A percentile compares a stretch with the other conserved stretches of the same genome.
phyloP scores from a whole-genome alignment of 2,888 invertebrate genomes.

The Parascotia fuliginaria region DNA sequence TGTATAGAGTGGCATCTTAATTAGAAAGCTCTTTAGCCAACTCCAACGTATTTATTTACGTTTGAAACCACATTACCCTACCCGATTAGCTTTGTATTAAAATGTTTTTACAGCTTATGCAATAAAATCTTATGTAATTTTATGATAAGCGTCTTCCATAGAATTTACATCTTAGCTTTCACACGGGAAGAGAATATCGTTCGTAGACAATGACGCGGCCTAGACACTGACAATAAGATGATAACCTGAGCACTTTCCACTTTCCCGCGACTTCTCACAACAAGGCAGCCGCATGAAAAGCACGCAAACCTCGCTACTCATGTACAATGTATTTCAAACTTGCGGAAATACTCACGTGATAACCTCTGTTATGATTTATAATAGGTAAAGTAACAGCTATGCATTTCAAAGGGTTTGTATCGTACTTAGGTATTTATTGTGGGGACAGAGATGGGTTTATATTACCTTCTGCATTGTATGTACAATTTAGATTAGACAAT shows the following conservation, averaged over 20 bases:
- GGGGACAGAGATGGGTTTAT: too few relatives aligned
- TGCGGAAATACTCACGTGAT: constrained; percentile 8
- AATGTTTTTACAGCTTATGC: constrained; percentile 8
- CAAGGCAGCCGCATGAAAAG: constrained; percentile 58
- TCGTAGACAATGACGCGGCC: constrained; percentile 66
- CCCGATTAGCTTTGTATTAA: constrained; percentile 8
- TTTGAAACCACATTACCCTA: neutral
- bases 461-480: too few relatives aligned
- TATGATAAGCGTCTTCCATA: constrained; percentile 30
- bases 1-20: constrained; percentile 1
- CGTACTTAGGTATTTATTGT: too few relatives aligned
- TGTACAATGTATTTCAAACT: constrained; percentile 11
- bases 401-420: too few relatives aligned
- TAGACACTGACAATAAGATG: constrained; percentile 76
- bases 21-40: constrained; percentile 8
- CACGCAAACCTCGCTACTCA: constrained; percentile 33
- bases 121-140: constrained; percentile 28
- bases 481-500: too few relatives aligned
- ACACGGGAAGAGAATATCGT: constrained; percentile 63
- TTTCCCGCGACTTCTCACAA: constrained; percentile 77
- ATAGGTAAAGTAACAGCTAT: too few relatives aligned
- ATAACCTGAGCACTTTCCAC: constrained; percentile 75
- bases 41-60: neutral
- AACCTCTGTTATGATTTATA: too few relatives aligned
- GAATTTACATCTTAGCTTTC: constrained; percentile 54